Base-by-base conservation (phyloP, 2,888 invertebrate species). In the Chesias legatella region DNA sequence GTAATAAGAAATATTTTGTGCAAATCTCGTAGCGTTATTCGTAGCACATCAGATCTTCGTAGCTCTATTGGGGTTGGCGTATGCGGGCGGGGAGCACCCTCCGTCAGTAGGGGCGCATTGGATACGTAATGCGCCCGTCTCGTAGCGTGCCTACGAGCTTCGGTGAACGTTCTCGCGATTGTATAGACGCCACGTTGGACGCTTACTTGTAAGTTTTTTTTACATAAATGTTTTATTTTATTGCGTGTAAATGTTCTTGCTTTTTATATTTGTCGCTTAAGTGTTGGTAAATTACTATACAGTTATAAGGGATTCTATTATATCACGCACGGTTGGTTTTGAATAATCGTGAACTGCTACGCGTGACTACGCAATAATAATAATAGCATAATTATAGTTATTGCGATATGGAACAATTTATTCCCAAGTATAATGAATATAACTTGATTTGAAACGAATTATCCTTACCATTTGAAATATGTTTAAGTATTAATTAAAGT, bases 101-200 rank as follows among this genome's bases (percentile, higher is more conserved):
- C 53, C 67, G 72, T 67, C 80, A 83, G 83, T 83, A 63, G 59
- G 73, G 74, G 65, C 76, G 78, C 81, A 76, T 66, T 67, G 67
- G 60, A 72, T 65, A 73, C 69, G 78, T 68, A 58, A 78, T 68
- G 71, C 68, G 79, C 68, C 51, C 72, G 79, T 33, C 20, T 36
- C 54, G 53, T 60, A 30, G 48, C 26, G 37, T 17, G 28, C 53
- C 40, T 56, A 17, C 55, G 47, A 52, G 37, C 52, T 33, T 49
- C 43, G 52, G 42, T 60, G 52, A 64, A 52, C 49, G 43, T 48
- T 58, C 52, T 51, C 66, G 67, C 59, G 57, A 11, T 56, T 51
- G 20, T 41, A 28, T 26, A 22, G 30, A 8, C 37, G 31, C 9
- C 10, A n/a, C 11, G 17, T 25, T 25, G 11, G 25, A 43, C 27